phyloP scores from a whole-genome alignment of 2,113 vertebrate species.

The Gallinago jamesoni region DNA sequence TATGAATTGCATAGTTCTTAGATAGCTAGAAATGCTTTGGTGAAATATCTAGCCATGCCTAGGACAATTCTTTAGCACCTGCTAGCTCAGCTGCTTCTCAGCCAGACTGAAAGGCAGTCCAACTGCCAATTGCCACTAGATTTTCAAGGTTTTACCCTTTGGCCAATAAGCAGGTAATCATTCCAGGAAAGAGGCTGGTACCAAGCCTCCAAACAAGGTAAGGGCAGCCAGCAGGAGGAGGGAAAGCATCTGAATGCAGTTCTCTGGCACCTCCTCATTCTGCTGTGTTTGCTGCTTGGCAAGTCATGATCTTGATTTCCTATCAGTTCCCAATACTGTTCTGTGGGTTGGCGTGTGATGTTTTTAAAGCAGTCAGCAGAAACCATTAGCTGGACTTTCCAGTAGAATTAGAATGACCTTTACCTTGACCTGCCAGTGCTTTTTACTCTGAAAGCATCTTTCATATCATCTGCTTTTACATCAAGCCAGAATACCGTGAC shows the following conservation, averaged over 20 bases:
- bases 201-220: background rate
- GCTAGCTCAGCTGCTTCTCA: background rate
- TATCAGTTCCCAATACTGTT: background rate
- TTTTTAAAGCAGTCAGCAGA: background rate
- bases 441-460: background rate
- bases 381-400: background rate
- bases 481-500: background rate
- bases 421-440: background rate
- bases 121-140: background rate
- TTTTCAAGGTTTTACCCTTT: conserved; percentile 31
- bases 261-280: background rate
- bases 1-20: background rate
- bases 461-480: background rate
- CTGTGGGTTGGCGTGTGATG: background rate
- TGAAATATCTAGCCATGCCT: background rate
- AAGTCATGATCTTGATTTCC: background rate
- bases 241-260: background rate
- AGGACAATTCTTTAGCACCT: background rate
- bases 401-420: background rate
- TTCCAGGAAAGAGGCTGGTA: background rate
- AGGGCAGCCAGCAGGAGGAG: background rate
- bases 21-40: background rate
- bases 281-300: background rate
- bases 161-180: background rate
- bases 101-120: background rate